Evolutionary conservation across 37 sponge, comb jelly and placozoan species (phyloP), one percentile per base, ranked within the genome.

Genomic region (Ianthella basta): DNA sequence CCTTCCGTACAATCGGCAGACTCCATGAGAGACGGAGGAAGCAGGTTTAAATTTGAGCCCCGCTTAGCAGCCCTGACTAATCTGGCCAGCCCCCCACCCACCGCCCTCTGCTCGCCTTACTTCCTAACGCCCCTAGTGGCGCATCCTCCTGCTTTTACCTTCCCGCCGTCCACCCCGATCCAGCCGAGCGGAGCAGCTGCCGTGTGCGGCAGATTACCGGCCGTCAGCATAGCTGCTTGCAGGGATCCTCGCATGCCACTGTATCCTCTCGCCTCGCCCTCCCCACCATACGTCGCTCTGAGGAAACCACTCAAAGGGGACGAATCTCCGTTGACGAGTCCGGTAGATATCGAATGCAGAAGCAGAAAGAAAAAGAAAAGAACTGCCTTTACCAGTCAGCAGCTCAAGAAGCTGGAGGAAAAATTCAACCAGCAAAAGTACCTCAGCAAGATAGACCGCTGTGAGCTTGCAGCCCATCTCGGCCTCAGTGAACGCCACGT

Each of bases 401-500:
- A 92, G 64, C 89, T 92, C 0, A 80, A 86, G 80, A 39, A 85
- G 50, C 66, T 92, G 37, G 92, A 92, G 73, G 70, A 30, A 15
- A 80, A 82, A 34, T 92, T 92, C 67, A 39, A 29, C 36, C 60
- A 78, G 27, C 92, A 92, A 64, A 92, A 92, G 44, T 92, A 92
- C 72, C 81, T 92, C 35, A 88, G 84, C 37, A 88, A 88, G 70
- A 21, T 70, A 10, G 92, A 92, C 54, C 60, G 92, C 25, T 73
- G 63, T 63, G 39, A 29, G 4, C 80, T 92, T 32, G 92, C 92
- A 19, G 18, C 21, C 12, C 10, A 30, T 13, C 84, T 92, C 2
- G 89, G 89, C 0, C 83, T 92, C 24, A 92, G 86, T 35, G 92
- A 92, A 73, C 84, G 86, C 55, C 91, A 94, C 50, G 85, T 94